Percentiles rank a stretch among this genome's conserved stretches.
phyloP scores from a whole-genome alignment of 2,113 vertebrate genomes.

The Lamprotornis superbus region DNA sequence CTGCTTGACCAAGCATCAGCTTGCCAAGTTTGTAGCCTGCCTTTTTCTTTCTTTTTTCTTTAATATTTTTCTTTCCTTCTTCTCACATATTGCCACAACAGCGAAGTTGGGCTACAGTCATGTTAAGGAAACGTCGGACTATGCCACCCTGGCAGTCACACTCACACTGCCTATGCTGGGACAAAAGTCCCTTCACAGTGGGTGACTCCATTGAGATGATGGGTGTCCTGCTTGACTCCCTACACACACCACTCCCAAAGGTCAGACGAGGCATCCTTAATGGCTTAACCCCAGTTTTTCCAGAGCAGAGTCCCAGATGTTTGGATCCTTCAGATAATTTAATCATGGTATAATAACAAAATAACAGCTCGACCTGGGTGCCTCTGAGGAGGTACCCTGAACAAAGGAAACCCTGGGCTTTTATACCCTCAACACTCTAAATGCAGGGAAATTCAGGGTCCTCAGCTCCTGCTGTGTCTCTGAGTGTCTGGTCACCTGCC shows the following conservation, averaged over 20 bases:
- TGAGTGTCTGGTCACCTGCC: fast-evolving
- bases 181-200: fast-evolving
- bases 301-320: background rate
- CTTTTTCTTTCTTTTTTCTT: background rate
- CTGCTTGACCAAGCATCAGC: background rate
- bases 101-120: background rate
- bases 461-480: background rate
- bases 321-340: background rate
- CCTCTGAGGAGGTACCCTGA: background rate
- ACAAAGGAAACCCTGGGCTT: background rate
- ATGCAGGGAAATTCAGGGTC: background rate
- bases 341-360: background rate
- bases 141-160: background rate
- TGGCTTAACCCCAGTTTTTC: background rate
- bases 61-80: background rate
- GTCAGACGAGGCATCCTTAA: background rate
- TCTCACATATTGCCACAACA: background rate
- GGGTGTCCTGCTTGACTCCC: background rate
- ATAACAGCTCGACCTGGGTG: background rate
- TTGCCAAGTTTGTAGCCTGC: background rate
- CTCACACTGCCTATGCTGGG: too few species aligned
- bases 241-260: background rate
- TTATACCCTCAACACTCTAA: background rate
- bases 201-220: background rate
- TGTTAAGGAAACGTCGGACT: background rate